Conservation (phyloP, 2,797 vertebrate species). For the Oreochromis grahami region DNA sequence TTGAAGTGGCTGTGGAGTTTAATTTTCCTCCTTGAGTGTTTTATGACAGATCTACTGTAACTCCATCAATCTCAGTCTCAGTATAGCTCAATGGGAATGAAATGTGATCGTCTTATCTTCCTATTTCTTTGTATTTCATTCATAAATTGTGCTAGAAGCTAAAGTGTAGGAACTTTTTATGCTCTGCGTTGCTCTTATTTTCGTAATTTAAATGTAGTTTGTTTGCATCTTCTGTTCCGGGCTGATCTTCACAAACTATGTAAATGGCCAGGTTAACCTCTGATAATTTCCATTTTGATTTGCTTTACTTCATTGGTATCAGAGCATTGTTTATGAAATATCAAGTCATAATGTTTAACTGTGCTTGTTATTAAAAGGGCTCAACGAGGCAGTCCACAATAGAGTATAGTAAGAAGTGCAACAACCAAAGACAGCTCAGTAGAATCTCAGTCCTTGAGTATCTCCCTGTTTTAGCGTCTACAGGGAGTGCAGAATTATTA, state of each 20-base stretch:
- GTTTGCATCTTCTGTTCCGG: background rate
- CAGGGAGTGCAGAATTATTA: too few relatives aligned
- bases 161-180: conserved; percentile 36
- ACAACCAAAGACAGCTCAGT: background rate
- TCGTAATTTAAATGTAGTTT: background rate
- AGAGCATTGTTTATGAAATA: background rate
- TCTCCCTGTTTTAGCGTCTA: background rate
- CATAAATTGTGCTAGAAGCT: conserved; percentile 11
- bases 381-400: background rate
- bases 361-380: background rate
- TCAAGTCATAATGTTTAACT: background rate
- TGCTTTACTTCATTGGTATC: background rate
- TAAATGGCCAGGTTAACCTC: background rate
- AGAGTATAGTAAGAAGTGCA: background rate
- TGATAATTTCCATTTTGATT: background rate
- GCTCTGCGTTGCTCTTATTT: background rate
- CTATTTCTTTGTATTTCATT: background rate
- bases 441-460: background rate
- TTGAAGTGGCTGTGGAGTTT: conserved; percentile 41
- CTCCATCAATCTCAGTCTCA: conserved; percentile 53
- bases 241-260: background rate
- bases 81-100: conserved; percentile 35
- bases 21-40: conserved; percentile 69
- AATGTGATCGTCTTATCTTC: conserved; percentile 9
- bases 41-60: conserved; percentile 77